Evolutionary conservation across 2,888 invertebrate species (phyloP), one percentile per base, ranked within the genome.

Genomic region (Pasiphila rectangulata): DNA sequence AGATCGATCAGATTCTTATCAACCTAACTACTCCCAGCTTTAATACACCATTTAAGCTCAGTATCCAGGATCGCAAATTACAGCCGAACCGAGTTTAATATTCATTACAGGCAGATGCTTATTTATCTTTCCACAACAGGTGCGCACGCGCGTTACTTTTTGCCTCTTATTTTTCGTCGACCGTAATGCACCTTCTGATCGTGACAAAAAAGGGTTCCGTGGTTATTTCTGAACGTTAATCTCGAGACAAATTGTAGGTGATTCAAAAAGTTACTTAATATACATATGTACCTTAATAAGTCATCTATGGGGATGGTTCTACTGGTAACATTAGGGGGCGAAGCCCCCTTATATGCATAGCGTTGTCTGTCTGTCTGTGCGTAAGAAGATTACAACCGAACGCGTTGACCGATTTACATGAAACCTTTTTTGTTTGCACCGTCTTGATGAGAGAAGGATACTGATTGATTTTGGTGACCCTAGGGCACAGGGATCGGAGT

Each of bases 71-170:
- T 46, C 29, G 24, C 27, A 48, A 43, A 29, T 48, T 42, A 37
- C 47, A 24, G 25, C 30, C 17, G 42, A 51, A 43, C 42, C 40
- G 30, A 4, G 19, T 51, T 45, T 49, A 46, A 55, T 59, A 46
- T 49, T 70, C 64, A 58, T 67, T 67, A 60, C 49, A 59, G 65
- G 64, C 81, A 83, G 81, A 73, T 81, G 82, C 61, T 58, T 51
- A 54, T 56, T 57, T 57, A 54, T 34, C 46, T 40, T 40, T 50
- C 56, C 54, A 56, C 64, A 73, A 75, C 82, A 82, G 82, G 81
- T 82, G 82, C 69, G 69, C 75, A 72, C 79, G 74, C 68, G 79
- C 67, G 72, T 58, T 55, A 60, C 64, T 64, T 63, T 60, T 56
- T 54, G 51, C n/a, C 12, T 62, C 60, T n/a, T n/a, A n/a, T 60